Conservation (phyloP, 2,888 invertebrate species). For the Ariolimax columbianus region DNA sequence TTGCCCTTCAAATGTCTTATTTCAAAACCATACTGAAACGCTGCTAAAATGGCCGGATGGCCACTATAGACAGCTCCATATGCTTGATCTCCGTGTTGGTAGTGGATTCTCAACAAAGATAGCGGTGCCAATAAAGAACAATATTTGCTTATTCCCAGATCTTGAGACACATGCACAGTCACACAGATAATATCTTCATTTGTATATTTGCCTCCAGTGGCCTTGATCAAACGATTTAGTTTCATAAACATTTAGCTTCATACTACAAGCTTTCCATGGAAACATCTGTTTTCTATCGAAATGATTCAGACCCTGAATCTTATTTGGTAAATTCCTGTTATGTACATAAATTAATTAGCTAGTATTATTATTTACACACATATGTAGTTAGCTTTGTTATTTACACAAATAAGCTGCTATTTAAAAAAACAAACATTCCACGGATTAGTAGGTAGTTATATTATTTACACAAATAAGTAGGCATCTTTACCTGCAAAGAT, state of each 20-base stretch:
- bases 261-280: not conserved
- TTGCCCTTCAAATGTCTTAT: slow-evolving; percentile 17
- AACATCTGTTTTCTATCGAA: not conserved
- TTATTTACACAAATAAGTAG: no score
- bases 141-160: not conserved
- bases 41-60: not conserved
- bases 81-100: not conserved
- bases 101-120: not conserved
- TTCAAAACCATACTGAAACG: not conserved
- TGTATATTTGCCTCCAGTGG: not conserved
- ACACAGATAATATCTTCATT: slow-evolving; percentile 15
- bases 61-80: not conserved
- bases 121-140: not conserved
- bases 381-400: no score
- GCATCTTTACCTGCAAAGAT: no score
- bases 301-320: not conserved
- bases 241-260: not conserved
- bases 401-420: no score
- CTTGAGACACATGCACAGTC: not conserved
- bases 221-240: not conserved
- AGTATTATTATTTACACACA: no score
- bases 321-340: not conserved
- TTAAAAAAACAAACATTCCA: no score
- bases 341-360: no score
- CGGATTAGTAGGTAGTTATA: no score